Base-by-base conservation (phyloP, 2,888 invertebrate genomes). In the Tenthredo scrophulariae region DNA sequence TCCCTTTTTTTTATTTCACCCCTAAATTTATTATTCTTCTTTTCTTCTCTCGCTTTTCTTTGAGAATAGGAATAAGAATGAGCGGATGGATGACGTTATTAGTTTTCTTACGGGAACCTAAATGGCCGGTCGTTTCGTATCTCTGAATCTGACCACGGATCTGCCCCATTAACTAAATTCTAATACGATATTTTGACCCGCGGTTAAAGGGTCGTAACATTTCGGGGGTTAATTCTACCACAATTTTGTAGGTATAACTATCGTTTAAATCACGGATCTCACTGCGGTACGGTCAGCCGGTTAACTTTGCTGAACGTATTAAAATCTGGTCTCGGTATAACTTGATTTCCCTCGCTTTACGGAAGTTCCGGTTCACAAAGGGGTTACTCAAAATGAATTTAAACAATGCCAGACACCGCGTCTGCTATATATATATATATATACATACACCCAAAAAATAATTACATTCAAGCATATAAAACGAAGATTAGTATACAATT, bases 261-360 rank as follows among this genome's bases (percentile, higher is more conserved):
- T 40, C 74, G 74, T 40, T 74, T 74, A 46, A 43, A 74, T 22
- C 43, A 26, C 26, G 67, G 67, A 67, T 67, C 67, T 54, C 33
- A 67, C 33, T 67, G 67, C 67, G 67, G 74, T 43, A 5, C 22
- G 43, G 26, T 43, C 13, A 46, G 22, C 15, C 43, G 74, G 22
- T 40, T 40, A 74, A 74, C 74, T 74, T 74, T 74, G 22, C 74
- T 74, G 40, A 74, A 74, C 74, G 74, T 74, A 74, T 74, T 43
- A 74, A 43, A 74, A 43, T 74, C 37, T 72, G 37, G 37, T 72
- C 43, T 22, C 74, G 22, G 43, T 62, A 62, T 62, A 37, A 72
- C 37, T 72, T 72, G 70, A 72, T 72, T 72, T 72, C 3, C 37
- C 70, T 13, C 26, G 62, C 9, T 62, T 72, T 72, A 72, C 33